Base-by-base conservation (phyloP, 2,113 vertebrate species). In the Takifugu bimaculatus region DNA sequence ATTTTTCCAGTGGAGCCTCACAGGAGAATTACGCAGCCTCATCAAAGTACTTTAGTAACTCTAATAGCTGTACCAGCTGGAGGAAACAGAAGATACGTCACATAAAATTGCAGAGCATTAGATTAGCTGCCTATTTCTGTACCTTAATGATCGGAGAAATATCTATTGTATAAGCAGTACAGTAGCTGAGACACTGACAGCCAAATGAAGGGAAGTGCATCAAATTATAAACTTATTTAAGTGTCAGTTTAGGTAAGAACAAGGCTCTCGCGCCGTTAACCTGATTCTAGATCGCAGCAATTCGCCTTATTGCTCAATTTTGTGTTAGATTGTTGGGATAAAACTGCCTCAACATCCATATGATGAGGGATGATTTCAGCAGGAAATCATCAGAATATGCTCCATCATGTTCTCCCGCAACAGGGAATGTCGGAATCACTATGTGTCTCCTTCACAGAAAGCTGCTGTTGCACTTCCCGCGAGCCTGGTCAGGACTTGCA, bases 21-120 rank as follows among this genome's bases (percentile, higher is more conserved):
- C 69, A 48, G 27, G 81, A 75, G 82, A 83, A 76, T 80, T 57
- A 63, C 72, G 68, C 69, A 58, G 70, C 59, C 68, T 81, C 68
- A 68, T 74, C 77, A 49, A 69, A 65, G 79, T 48, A 50, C 79
- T 83, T 69, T 64, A 78, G 73, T 68, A 70, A 53, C 71, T 80
- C 74, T 84, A 75, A 85, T 75, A 82, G 84, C 79, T 69, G 69
- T 78, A 81, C 82, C 87, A 90, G 83, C 85, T 88, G 86, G 85
- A 85, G 71, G 82, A 87, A 88, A 86, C 74, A 80, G 80, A 85
- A 82, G 78, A 89, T 85, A 88, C 78, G 78, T 87, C 79, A 81
- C 51, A 83, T 85, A 80, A 82, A 86, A 85, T 88, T 83, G 81
- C 86, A 87, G 83, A 80, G 75, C 80, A 82, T 83, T 87, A 78